Percentiles rank a stretch among this genome's conserved stretches.
These are phyloP conservation scores for Erebia aethiops DNA, from an alignment of 2,888 invertebrate species.

Conservation along the genomic window DNA sequence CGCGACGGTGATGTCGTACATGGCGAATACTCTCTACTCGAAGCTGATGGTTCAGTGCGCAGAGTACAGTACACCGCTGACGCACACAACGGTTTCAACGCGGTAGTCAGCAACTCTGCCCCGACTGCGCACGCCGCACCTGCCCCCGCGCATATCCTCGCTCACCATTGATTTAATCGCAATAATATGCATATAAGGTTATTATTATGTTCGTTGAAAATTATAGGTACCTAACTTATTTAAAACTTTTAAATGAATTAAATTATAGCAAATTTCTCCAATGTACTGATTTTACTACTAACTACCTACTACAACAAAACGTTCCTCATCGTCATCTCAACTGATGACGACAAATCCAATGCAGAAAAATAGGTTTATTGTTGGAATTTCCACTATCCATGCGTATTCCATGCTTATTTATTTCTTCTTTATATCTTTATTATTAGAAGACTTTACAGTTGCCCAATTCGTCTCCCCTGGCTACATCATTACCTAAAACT, in stretches of 20 bases:
- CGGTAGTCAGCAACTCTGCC: slow-evolving; percentile 62
- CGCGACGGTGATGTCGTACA: slow-evolving; percentile 84
- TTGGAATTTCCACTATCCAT: neutral
- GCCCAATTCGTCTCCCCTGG: too few relatives aligned
- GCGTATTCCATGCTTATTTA: too few relatives aligned
- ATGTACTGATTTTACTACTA: neutral
- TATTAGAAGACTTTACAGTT: too few relatives aligned
- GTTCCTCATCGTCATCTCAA: neutral
- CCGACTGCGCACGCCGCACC: slow-evolving; percentile 53
- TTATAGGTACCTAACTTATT: slow-evolving; percentile 3
- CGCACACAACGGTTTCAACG: slow-evolving; percentile 60
- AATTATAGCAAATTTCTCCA: slow-evolving; percentile 1
- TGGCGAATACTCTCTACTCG: slow-evolving; percentile 73
- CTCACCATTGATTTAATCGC: neutral
- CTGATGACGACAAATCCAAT: neutral
- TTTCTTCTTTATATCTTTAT: too few relatives aligned
- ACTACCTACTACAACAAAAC: neutral
- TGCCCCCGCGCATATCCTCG: neutral
- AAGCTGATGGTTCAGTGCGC: slow-evolving; percentile 77
- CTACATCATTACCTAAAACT: too few relatives aligned
- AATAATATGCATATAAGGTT: neutral
- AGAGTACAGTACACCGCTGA: slow-evolving; percentile 64
- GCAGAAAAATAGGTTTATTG: neutral
- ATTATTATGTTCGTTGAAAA: slow-evolving; percentile 7
- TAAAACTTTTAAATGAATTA: neutral